These are phyloP conservation scores for Catostomus latipinnis DNA, from an alignment of 2,797 vertebrate genomes.

Conservation along the genomic window DNA sequence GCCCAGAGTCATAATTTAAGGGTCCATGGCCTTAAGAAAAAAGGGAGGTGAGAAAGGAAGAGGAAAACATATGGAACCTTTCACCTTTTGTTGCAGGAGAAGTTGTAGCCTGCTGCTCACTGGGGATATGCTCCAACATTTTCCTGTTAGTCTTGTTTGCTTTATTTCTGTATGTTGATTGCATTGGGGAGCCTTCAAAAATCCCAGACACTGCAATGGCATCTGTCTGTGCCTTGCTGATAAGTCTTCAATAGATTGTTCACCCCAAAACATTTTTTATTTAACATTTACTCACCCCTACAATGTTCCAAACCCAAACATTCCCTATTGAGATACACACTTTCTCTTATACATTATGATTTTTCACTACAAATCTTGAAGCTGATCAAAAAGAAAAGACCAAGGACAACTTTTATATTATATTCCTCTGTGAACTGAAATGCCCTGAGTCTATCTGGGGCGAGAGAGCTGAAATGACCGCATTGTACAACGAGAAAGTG, in stretches of 20 bases:
- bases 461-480: slow-evolving; percentile 70
- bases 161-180: slow-evolving; percentile 32
- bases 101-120: slow-evolving; percentile 6
- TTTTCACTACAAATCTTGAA: too few relatives aligned
- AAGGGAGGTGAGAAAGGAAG: slow-evolving; percentile 61
- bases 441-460: slow-evolving; percentile 70
- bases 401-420: too few relatives aligned
- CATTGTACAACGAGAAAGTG: slow-evolving; percentile 60
- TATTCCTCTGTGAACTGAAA: slow-evolving; percentile 63
- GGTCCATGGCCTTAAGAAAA: slow-evolving; percentile 52
- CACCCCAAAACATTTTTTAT: too few relatives aligned
- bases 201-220: background rate
- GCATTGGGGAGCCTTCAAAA: background rate
- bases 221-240: slow-evolving; percentile 7
- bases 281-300: too few relatives aligned
- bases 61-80: slow-evolving; percentile 74
- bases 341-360: too few relatives aligned
- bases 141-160: slow-evolving; percentile 37
- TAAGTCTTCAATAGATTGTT: background rate
- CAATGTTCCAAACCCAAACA: too few relatives aligned
- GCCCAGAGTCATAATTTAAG: slow-evolving; percentile 63
- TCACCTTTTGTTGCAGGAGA: slow-evolving; percentile 66
- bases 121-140: slow-evolving; percentile 19
- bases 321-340: too few relatives aligned
- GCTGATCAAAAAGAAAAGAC: too few relatives aligned